These are phyloP conservation scores for Ricordea florida DNA, from an alignment of 92 coral and sea anemone species.

Conservation along the genomic window DNA sequence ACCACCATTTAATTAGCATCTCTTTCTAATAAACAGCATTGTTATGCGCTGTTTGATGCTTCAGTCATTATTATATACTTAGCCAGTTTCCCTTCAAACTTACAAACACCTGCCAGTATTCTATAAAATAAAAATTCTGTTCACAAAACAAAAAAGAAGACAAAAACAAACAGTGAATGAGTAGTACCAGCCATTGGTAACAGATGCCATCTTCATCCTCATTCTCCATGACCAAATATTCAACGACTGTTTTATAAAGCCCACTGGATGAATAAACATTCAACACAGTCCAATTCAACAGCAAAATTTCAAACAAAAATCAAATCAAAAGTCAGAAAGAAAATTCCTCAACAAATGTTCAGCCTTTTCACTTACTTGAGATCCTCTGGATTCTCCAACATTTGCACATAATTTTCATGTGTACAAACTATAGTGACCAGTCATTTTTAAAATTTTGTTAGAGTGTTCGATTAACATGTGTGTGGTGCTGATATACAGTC, in stretches of 20 bases:
- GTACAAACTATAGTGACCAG: background rate
- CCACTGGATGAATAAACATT: conserved; percentile 76
- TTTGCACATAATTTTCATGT: conserved; percentile 9
- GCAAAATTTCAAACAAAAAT: no score
- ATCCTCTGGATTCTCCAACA: background rate
- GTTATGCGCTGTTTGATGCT: no score
- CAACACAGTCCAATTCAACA: no score
- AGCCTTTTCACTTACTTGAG: conserved; percentile 6
- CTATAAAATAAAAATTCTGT: no score
- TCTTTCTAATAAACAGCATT: no score
- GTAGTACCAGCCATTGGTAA: conserved; percentile 66
- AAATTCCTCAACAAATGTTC: background rate
- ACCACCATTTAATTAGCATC: no score
- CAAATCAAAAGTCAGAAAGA: background rate
- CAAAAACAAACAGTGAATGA: background rate
- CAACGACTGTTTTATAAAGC: conserved; percentile 72
- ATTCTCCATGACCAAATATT: conserved; percentile 81
- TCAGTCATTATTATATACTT: no score
- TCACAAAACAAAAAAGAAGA: no score
- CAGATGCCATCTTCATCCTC: conserved; percentile 46
- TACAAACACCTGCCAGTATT: no score
- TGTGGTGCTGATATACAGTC: no score
- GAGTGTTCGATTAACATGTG: no score
- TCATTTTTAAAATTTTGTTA: background rate
- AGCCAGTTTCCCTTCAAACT: no score